Evolutionary conservation across 2,888 invertebrate species (phyloP), one percentile per base, ranked within the genome.

Genomic region (Sesia bembeciformis): DNA sequence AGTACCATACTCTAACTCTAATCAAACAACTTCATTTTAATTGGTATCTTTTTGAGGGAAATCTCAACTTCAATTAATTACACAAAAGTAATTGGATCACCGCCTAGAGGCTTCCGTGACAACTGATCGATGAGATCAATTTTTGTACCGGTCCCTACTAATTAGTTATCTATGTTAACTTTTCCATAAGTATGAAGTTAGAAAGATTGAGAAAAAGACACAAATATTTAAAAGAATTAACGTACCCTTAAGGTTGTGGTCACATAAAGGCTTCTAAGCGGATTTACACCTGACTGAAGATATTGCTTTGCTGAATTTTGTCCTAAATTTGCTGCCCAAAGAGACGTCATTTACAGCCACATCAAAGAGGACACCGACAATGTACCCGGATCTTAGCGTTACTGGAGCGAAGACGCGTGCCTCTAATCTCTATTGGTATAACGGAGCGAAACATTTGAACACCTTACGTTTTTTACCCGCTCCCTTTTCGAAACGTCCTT

Each of bases 401-500:
- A 71, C 60, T 63, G 69, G 64, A 68, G 73, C 74, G 73, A 72
- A 79, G 79, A 76, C 88, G 85, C 88, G 88, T 89, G 88, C 84
- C 81, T 73, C 68, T 86, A 86, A 87, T 87, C 85, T 81, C 85
- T 81, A 85, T 86, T 87, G 84, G 86, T 81, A 80, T 86, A 88
- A 88, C 88, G 87, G 88, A 67, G 72, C 66, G 76, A 73, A 77
- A 76, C 74, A 65, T 73, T 76, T 68, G 81, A 78, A 82, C 88
- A 88, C 86, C 87, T 85, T 88, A 87, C 68, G 63, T 81, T 84
- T 84, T 85, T 84, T 81, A 74, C 62, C 54, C 52, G 59, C 52
- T 59, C 62, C 63, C 66, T 72, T 71, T 74, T 74, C 67, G 69
- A 76, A 58, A 79, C 76, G 66, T 78, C 78, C 81, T 67, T 74